Base-by-base conservation (phyloP, 2,888 invertebrate genomes). In the Apotomis capreana region DNA sequence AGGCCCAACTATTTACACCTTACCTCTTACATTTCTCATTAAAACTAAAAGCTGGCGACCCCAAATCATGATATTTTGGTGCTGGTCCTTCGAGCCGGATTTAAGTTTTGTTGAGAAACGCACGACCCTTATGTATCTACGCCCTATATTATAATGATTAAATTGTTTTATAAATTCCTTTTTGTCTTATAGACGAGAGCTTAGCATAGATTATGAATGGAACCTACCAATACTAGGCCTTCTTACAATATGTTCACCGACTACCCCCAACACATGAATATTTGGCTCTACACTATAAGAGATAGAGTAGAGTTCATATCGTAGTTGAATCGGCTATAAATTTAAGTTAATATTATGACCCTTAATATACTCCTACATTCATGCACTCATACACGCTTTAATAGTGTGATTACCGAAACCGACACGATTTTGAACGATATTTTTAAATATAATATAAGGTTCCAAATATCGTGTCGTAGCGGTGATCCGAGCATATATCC, bases 1-100 rank as follows among this genome's bases (percentile, higher is more conserved):
- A 87, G 87, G 88, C 86, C 83, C 81, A 80, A 83, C 78, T 90
- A 91, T 89, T 81, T 90, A 91, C 89, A 90, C 77, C 77, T 81
- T 81, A 70, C 76, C 80, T 84, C 81, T 84, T 87, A 85, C 81
- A 75, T 74, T 77, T 78, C 76, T 75, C 78, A 81, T 59, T 73
- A 70, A 57, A 58, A 60, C 54, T 36, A 78, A 70, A 81, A 82
- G 81, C 80, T 81, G 9, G 46, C 49, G 49, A 49, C 37, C 37
- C 37, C 64, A 15, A 37, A 55, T 37, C n/a, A 26, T 46, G 68
- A 52, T 54, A 65, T 37, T 60, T 70, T 49, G 12, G 13, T 8
- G 59, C 63, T 70, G 68, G 60, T 72, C 68, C 63, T 60, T 65
- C 64, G 46, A 69, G 55, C 68, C 60, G 51, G 60, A 65, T 62